Percentiles rank a stretch among this genome's conserved stretches.
Evolutionary conservation across 2,113 vertebrate genomes (phyloP).

Genomic region (Sinocyclocheilus rhinocerous): DNA sequence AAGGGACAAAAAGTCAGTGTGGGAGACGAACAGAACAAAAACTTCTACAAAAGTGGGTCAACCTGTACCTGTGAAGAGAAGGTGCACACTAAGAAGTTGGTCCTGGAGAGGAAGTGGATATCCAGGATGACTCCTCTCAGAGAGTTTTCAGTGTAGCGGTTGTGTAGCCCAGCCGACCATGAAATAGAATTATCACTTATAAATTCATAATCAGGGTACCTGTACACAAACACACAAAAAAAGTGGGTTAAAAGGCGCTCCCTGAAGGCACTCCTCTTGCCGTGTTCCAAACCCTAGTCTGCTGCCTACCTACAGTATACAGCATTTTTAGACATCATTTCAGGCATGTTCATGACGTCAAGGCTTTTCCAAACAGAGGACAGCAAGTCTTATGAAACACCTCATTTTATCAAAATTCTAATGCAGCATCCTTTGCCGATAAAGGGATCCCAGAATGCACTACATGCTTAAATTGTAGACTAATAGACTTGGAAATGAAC

Average conservation of each 20-base stretch:
- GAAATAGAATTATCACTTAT: slow-evolving; percentile 93
- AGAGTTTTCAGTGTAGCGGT: slow-evolving; percentile 89
- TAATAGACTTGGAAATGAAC: no score
- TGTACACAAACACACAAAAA: slow-evolving; percentile 56
- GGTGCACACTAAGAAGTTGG: slow-evolving; percentile 88
- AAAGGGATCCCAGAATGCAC: no score
- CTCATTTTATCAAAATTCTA: no score
- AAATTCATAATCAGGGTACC: slow-evolving; percentile 88
- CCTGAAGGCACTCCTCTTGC: no score
- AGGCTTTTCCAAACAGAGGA: no score
- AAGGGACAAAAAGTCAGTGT: neutral
- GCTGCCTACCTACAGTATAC: no score
- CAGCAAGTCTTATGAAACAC: no score
- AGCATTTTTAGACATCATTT: neutral
- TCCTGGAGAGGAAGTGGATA: slow-evolving; percentile 89
- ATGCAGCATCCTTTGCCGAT: no score
- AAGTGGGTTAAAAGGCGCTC: neutral
- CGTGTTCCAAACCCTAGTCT: no score
- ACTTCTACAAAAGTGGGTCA: slow-evolving; percentile 46
- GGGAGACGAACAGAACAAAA: neutral
- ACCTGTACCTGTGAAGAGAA: slow-evolving; percentile 87
- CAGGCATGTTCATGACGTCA: neutral
- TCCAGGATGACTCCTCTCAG: slow-evolving; percentile 88
- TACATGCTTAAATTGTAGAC: no score
- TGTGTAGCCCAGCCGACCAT: slow-evolving; percentile 89